Conservation (phyloP, 2,888 invertebrate species). For the Metacarcinus magister region DNA sequence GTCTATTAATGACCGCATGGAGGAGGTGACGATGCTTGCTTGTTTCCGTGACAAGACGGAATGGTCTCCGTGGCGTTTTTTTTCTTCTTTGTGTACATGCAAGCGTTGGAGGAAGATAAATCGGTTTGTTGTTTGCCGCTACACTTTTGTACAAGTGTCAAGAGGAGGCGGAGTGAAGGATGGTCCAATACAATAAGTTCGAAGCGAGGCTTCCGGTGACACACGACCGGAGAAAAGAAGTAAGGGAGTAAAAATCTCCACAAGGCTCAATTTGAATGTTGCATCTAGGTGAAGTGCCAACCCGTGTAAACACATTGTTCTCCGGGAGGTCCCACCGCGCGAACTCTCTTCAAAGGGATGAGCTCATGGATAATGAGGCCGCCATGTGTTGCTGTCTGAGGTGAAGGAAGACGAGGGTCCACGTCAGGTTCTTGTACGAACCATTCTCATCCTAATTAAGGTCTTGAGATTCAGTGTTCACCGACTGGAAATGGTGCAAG, state of each 20-base stretch:
- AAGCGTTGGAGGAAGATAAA: background rate
- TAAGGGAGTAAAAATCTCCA: background rate
- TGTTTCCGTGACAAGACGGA: background rate
- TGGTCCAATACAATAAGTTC: background rate
- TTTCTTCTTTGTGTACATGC: background rate
- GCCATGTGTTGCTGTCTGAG: background rate
- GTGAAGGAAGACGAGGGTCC: background rate
- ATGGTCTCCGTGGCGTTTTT: background rate
- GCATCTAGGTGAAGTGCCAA: background rate
- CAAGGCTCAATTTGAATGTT: background rate
- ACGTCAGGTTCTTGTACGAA: slow-evolving; percentile 34
- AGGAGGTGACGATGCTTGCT: background rate
- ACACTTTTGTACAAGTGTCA: background rate
- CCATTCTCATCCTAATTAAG: slow-evolving; percentile 66
- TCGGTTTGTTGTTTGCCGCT: background rate
- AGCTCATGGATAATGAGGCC: slow-evolving; percentile 27
- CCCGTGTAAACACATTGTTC: background rate
- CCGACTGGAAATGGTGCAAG: background rate
- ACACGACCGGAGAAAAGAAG: background rate
- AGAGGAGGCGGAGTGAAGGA: background rate
- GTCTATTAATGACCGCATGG: slow-evolving; percentile 6
- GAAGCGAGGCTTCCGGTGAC: background rate
- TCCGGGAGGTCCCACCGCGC: background rate
- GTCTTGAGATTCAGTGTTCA: background rate
- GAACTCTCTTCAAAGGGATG: background rate